A percentile compares a stretch with the other conserved stretches of the same genome.
Conservation (phyloP, 2,797 vertebrate genomes). For the Enteromius fasciolatus region DNA sequence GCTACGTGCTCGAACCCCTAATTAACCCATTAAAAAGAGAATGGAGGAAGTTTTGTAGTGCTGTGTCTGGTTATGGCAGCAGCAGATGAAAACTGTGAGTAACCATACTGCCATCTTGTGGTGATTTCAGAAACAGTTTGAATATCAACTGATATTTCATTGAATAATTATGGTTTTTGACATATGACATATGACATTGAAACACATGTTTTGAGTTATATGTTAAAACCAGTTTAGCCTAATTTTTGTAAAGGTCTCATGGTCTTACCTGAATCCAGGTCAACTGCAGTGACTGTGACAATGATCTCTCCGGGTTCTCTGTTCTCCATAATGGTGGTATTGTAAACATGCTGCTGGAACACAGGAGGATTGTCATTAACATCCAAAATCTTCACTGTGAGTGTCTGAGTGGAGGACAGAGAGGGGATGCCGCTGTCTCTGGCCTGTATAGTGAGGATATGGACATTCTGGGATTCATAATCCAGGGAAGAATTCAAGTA, state of each 20-base stretch:
- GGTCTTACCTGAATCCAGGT: constrained; percentile 85
- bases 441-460: constrained; percentile 79
- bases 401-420: constrained; percentile 84
- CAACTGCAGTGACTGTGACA: constrained; percentile 80
- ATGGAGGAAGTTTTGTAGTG: not conserved
- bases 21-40: not conserved
- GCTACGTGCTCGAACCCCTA: not conserved
- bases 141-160: not conserved
- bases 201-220: not conserved
- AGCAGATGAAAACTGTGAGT: not conserved
- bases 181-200: too few species aligned
- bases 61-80: not conserved
- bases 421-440: constrained; percentile 80
- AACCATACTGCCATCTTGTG: constrained; percentile 42
- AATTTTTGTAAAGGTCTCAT: not conserved
- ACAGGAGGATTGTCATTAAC: constrained; percentile 85
- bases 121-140: not conserved
- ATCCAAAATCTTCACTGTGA: constrained; percentile 84
- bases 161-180: not conserved
- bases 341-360: constrained; percentile 80
- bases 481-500: constrained; percentile 80
- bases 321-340: constrained; percentile 84
- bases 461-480: constrained; percentile 76
- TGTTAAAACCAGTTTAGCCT: not conserved
- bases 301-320: constrained; percentile 78